Evolutionary conservation across 2,797 vertebrate species (phyloP), one percentile per base, ranked within the genome.

Genomic region (Coracias cyanogaster): DNA sequence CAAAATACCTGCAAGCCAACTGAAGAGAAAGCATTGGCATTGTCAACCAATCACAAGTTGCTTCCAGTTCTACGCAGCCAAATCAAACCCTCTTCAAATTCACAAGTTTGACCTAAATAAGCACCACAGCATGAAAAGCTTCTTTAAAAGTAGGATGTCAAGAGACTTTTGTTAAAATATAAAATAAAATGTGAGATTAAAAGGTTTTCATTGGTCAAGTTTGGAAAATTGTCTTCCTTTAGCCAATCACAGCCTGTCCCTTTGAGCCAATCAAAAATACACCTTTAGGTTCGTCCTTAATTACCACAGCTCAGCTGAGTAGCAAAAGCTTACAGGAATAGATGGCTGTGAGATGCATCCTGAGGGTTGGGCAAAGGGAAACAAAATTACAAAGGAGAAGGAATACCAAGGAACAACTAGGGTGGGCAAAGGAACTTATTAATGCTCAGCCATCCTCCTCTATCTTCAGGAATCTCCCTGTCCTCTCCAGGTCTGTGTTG

Each of bases 61-160:
- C 80, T 97, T 97, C 97, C 97, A 98, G 97, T 97, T 96, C 89
- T 97, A 96, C 3, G 82, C 89, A 97, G 96, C 96, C 97, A 97
- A 97, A 97, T 94, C 60, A 77, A 96, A 82, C 94, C 81, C 97
- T 96, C 96, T 95, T 96, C 95, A 96, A 96, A 92, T 96, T 96
- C 96, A 97, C 96, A 95, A 97, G 94, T 96, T 94, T 97, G 97
- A 97, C 97, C 97, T 96, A 98, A 97, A 98, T 96, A 97, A 98
- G 98, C 98, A 98, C 97, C 97, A 97, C 96, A 96, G 96, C 98
- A 97, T 95, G 80, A 97, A 97, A 89, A 95, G 96, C 95, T 97
- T 97, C 96, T 90, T 72, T 85, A 97, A 94, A 97, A 98, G 97
- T 67, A 91, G 69, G 73, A 94, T 55, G 92, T 96, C 95, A 94